Conservation (phyloP, 2,113 vertebrate species). For the Xenopus laevis region DNA sequence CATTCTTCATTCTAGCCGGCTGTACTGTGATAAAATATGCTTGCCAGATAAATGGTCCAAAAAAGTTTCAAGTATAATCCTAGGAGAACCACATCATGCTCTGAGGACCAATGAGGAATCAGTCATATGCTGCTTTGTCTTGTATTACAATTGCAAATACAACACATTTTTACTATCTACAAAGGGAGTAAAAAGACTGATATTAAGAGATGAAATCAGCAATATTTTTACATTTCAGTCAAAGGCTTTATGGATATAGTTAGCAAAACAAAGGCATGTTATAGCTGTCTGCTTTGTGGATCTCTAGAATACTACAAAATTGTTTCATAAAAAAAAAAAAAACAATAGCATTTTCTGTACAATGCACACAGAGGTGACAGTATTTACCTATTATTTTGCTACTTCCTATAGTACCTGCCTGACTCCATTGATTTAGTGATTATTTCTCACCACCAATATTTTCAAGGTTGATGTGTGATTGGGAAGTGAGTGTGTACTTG, state of each 20-base stretch:
- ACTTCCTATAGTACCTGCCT: too few relatives aligned
- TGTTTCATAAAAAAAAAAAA: too few relatives aligned
- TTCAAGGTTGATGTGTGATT: too few relatives aligned
- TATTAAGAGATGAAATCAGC: slow-evolving; percentile 15
- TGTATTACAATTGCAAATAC: background rate
- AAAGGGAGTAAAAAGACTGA: slow-evolving; percentile 1
- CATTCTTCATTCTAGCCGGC: background rate
- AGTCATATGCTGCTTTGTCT: background rate
- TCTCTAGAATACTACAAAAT: background rate
- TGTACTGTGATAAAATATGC: background rate
- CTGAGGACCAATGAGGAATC: background rate
- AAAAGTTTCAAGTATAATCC: slow-evolving; percentile 2
- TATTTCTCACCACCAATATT: too few relatives aligned
- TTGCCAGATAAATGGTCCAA: background rate
- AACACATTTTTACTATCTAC: too few relatives aligned
- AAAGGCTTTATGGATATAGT: slow-evolving; percentile 21
- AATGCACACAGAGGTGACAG: too few relatives aligned
- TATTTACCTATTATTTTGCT: too few relatives aligned
- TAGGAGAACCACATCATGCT: background rate
- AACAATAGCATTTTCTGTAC: too few relatives aligned
- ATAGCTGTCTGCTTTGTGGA: background rate
- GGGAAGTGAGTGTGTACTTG: too few relatives aligned
- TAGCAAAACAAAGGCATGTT: slow-evolving; percentile 8
- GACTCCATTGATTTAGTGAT: too few relatives aligned
- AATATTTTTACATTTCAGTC: slow-evolving; percentile 32